Evolutionary conservation across 2,888 invertebrate genomes (phyloP).

Genomic region (Pachymerium ferrugineum): DNA sequence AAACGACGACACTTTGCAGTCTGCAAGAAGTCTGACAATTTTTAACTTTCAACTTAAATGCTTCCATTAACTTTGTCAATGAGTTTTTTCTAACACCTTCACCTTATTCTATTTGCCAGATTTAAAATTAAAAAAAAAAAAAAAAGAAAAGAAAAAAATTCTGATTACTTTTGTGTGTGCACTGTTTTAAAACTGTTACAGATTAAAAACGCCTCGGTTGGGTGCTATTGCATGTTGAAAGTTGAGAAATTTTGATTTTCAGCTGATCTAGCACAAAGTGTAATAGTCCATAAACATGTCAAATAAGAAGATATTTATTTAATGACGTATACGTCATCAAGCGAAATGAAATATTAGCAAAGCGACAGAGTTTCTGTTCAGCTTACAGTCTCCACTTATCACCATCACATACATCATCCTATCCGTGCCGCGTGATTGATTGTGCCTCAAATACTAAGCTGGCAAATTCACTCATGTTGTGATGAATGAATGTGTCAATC

Average conservation of each 20-base stretch:
- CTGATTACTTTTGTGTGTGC: not conserved
- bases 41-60: slow-evolving; percentile 14
- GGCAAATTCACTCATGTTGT: slow-evolving; percentile 27
- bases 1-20: not conserved
- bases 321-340: slow-evolving; percentile 20
- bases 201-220: not conserved
- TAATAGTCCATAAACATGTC: slow-evolving; percentile 14
- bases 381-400: slow-evolving; percentile 27
- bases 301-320: slow-evolving; percentile 11
- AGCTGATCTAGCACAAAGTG: slow-evolving; percentile 2
- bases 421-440: slow-evolving; percentile 25
- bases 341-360: slow-evolving; percentile 23
- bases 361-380: slow-evolving; percentile 19
- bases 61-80: not conserved
- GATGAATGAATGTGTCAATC: slow-evolving; percentile 25
- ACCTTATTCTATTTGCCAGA: too few species aligned
- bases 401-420: slow-evolving; percentile 23
- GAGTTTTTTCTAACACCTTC: not conserved
- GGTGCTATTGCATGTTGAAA: not conserved
- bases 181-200: not conserved
- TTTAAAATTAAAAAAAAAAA: too few species aligned
- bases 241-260: not conserved
- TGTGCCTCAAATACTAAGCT: slow-evolving; percentile 27
- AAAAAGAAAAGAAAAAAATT: too few species aligned
- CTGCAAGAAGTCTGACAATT: not conserved